Percentiles rank a stretch among this genome's conserved stretches.
These are phyloP conservation scores for Nesogale talazaci DNA, from an alignment of 2,113 vertebrate species.

Conservation along the genomic window DNA sequence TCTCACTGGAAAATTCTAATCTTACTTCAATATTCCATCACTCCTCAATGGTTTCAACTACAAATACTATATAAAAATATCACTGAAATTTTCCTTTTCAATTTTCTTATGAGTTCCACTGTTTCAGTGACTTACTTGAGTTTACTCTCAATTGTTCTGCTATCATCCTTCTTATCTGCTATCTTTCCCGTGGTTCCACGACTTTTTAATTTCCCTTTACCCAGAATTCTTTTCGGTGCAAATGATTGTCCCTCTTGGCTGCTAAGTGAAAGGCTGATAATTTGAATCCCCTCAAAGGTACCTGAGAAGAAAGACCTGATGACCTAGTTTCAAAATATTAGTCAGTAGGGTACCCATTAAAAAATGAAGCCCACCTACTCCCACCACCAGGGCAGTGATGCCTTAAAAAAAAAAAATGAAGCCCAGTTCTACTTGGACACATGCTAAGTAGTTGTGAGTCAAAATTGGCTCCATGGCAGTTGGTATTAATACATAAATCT, in stretches of 20 bases:
- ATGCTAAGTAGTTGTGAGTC: neutral
- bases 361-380: too few relatives aligned
- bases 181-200: neutral
- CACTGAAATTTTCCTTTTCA: neutral
- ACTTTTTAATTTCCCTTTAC: neutral
- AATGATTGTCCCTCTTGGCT: neutral
- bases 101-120: neutral
- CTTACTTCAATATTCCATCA: neutral
- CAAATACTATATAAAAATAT: neutral
- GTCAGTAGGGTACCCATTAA: neutral
- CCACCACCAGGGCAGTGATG: too few relatives aligned
- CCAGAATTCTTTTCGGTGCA: neutral
- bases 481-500: neutral
- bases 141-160: neutral
- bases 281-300: neutral
- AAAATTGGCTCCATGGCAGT: neutral
- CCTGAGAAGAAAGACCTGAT: neutral
- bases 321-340: neutral
- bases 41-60: neutral
- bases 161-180: neutral
- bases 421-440: neutral
- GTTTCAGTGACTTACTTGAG: neutral
- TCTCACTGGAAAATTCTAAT: neutral
- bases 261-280: neutral
- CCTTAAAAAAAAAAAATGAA: neutral